Evolutionary conservation across 2,888 invertebrate species (phyloP).

Genomic region (Cacoxenus indagator): DNA sequence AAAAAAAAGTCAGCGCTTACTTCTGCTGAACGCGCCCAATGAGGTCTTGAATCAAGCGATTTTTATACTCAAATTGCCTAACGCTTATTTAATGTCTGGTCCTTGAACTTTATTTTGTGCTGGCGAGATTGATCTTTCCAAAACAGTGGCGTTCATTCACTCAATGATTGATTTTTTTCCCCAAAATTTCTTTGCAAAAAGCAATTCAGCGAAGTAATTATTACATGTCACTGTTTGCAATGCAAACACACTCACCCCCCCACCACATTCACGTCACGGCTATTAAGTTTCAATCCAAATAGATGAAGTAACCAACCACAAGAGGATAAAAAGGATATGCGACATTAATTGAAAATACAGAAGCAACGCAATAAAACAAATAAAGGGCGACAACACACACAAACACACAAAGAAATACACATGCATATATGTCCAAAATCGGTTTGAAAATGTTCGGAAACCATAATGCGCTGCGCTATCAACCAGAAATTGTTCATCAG

Average conservation of each 20-base stretch:
- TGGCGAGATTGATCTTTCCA: no score
- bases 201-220: not conserved
- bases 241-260: constrained; percentile 18
- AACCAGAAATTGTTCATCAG: not conserved
- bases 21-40: no score
- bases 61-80: no score
- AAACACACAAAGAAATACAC: not conserved
- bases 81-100: no score
- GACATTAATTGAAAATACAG: constrained; percentile 17
- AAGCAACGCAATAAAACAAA: constrained; percentile 8
- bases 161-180: constrained; percentile 25
- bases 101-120: no score
- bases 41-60: no score
- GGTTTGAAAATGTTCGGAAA: not conserved
- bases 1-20: no score
- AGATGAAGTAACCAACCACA: constrained; percentile 7
- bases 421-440: no score
- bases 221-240: not conserved
- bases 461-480: not conserved
- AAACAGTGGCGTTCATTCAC: no score
- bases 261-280: not conserved
- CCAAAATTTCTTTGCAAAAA: not conserved
- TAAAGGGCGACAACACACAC: not conserved
- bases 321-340: constrained; percentile 15
- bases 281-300: constrained; percentile 3